Percentiles rank a stretch among this genome's conserved stretches.
phyloP scores from a whole-genome alignment of 2,797 vertebrate species.

The Stomatorhinus walkeri region DNA sequence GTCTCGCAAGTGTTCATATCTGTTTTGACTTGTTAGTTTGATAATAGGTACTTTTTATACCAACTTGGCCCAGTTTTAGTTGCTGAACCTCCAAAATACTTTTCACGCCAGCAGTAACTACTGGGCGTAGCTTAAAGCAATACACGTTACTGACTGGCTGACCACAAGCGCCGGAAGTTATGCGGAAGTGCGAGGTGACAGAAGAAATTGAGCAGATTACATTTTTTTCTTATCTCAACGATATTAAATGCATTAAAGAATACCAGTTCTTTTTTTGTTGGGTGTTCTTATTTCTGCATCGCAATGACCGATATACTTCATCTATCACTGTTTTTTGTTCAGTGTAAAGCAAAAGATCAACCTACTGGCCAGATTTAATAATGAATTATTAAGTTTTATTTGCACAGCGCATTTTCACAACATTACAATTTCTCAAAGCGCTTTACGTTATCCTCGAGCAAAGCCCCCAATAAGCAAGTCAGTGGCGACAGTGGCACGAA shows the following conservation, averaged over 20 bases:
- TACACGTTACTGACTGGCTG: background rate
- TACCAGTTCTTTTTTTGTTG: background rate
- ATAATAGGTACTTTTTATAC: background rate
- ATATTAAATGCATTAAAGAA: background rate
- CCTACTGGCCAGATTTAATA: background rate
- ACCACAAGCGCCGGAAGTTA: background rate
- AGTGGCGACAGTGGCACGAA: background rate
- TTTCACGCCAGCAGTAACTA: background rate
- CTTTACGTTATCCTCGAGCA: background rate
- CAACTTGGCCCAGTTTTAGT: background rate
- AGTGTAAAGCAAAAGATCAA: background rate
- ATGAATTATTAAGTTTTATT: background rate
- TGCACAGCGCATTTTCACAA: background rate
- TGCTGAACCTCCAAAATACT: background rate
- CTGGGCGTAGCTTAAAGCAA: background rate
- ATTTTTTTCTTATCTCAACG: background rate
- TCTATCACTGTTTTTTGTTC: background rate
- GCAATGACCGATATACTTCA: background rate
- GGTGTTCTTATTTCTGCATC: background rate
- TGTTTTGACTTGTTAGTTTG: background rate
- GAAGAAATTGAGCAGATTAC: background rate
- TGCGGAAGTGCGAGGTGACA: background rate
- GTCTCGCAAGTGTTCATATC: background rate
- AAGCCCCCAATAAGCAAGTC: background rate
- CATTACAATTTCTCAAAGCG: background rate